Conservation (phyloP, 2,888 invertebrate genomes). For the Scelioninae gen. 1 region DNA sequence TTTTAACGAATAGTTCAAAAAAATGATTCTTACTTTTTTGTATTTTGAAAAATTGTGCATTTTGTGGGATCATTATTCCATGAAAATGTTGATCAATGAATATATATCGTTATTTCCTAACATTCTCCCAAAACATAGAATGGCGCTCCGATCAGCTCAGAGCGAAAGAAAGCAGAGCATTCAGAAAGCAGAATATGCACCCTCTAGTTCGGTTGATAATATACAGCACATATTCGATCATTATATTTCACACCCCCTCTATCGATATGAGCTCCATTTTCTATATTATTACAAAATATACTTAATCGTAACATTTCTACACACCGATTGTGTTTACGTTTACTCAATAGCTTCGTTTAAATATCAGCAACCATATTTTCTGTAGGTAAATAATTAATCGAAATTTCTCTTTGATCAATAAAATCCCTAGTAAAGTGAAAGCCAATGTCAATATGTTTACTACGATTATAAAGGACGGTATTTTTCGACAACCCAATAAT, state of each 20-base stretch:
- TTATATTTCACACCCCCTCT: background rate
- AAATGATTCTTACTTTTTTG: too few species aligned
- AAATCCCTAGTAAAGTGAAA: conserved; percentile 9
- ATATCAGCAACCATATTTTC: conserved; percentile 8
- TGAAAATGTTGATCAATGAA: too few species aligned
- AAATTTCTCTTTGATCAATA: background rate
- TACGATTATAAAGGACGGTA: conserved; percentile 10
- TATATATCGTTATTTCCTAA: too few species aligned
- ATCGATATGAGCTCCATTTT: conserved; percentile 1
- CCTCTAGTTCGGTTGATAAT: too few species aligned
- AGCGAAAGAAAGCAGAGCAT: too few species aligned
- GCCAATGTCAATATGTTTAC: conserved; percentile 17
- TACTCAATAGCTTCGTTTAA: conserved; percentile 2
- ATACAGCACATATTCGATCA: too few species aligned
- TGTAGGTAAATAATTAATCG: conserved; percentile 3
- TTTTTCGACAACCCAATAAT: conserved; percentile 8
- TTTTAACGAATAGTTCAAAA: too few species aligned
- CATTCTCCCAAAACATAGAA: too few species aligned
- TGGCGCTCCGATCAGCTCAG: too few species aligned
- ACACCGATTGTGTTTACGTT: conserved; percentile 12
- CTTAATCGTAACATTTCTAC: background rate
- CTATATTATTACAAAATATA: background rate
- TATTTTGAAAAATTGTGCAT: too few species aligned
- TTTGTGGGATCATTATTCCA: too few species aligned
- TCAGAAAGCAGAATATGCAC: too few species aligned